These are phyloP conservation scores for Cettia cetti DNA, from an alignment of 2,113 vertebrate species.

Conservation along the genomic window DNA sequence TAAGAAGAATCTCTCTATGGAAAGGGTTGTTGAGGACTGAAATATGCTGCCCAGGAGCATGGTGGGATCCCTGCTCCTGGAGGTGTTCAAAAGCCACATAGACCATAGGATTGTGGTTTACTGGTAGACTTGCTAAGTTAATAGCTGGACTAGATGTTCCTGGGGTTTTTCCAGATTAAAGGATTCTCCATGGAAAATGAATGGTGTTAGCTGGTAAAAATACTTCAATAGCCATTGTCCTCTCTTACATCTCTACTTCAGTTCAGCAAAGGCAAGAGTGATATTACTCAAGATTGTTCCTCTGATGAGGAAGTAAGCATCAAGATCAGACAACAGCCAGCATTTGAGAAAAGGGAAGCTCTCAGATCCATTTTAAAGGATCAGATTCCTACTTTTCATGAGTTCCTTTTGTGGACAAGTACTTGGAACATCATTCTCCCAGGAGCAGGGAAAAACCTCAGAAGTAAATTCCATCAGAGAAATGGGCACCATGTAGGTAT, in stretches of 20 bases:
- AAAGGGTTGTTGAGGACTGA: not conserved
- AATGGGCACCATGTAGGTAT: not conserved
- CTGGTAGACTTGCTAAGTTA: not conserved
- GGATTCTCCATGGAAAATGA: not conserved
- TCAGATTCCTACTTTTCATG: not conserved
- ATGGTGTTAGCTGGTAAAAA: not conserved
- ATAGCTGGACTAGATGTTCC: not conserved
- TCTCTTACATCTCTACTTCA: not conserved
- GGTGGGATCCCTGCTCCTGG: not conserved
- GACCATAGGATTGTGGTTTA: not conserved
- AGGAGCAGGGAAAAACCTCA: not conserved
- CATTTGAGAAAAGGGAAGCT: not conserved
- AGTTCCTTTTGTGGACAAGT: not conserved
- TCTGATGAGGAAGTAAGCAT: not conserved
- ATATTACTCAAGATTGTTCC: not conserved
- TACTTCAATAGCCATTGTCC: not conserved
- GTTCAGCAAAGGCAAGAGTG: not conserved
- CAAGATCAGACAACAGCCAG: not conserved
- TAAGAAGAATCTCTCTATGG: not conserved
- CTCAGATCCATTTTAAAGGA: not conserved
- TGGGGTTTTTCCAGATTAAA: not conserved
- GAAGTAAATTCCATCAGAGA: not conserved
- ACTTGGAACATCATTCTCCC: not conserved
- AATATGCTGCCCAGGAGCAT: not conserved
- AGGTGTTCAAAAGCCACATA: not conserved